Evolutionary conservation across 1,140 invertebrate genomes (phyloP).

Genomic region (Trinorchestia longiramus): DNA sequence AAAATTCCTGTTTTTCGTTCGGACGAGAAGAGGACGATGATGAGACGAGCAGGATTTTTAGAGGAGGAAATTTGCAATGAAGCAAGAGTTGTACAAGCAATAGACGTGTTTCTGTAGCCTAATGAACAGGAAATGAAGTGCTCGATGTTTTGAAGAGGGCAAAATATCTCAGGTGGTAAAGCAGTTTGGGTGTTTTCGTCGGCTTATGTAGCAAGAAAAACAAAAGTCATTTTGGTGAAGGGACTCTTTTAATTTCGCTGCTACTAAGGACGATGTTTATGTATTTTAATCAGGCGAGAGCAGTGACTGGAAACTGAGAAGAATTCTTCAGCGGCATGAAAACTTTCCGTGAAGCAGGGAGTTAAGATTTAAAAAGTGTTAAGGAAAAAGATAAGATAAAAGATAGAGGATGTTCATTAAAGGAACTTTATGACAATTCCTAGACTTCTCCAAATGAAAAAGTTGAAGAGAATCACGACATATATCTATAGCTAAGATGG

Average conservation of each 20-base stretch:
- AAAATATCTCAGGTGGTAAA: background rate
- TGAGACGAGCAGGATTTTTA: background rate
- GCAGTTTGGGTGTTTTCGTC: background rate
- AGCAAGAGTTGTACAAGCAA: background rate
- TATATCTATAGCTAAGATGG: too few species aligned
- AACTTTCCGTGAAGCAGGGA: too few species aligned
- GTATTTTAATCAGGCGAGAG: background rate
- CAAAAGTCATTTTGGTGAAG: background rate
- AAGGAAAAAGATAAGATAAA: too few species aligned
- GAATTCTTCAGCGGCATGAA: background rate
- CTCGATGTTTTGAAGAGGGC: background rate
- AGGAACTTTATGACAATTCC: too few species aligned
- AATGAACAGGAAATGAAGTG: background rate
- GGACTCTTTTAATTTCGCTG: background rate
- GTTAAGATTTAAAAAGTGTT: too few species aligned
- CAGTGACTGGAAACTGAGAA: background rate
- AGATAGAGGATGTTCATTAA: too few species aligned
- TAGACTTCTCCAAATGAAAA: too few species aligned
- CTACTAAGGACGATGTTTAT: background rate
- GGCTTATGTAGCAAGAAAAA: background rate
- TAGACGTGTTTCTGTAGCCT: background rate
- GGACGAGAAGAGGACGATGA: background rate
- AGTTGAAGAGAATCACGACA: too few species aligned
- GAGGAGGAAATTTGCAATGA: background rate
- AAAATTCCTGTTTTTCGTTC: background rate